Percentiles rank a stretch among this genome's conserved stretches.
Evolutionary conservation across 2,113 vertebrate genomes (phyloP).

Genomic region (Hassar affinis): DNA sequence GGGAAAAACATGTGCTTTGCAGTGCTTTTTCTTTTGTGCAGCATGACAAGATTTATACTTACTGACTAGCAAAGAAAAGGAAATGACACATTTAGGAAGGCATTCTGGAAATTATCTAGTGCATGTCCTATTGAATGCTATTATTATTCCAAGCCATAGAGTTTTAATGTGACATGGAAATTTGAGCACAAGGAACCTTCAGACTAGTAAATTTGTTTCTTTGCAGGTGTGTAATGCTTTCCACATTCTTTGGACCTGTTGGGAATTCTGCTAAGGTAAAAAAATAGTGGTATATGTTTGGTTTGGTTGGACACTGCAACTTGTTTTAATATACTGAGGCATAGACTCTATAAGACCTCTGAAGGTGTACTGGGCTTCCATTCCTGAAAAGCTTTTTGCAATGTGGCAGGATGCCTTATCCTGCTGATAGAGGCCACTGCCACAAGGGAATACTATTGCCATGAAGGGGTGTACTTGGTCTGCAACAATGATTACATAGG

Average conservation of each 20-base stretch:
- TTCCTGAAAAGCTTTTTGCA: no score
- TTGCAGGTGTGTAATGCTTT: neutral
- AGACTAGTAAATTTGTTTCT: conserved; percentile 12
- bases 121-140: conserved; percentile 1
- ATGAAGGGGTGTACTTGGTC: no score
- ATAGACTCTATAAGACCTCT: no score
- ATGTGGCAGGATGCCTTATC: no score
- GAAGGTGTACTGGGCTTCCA: no score
- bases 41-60: neutral
- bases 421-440: no score
- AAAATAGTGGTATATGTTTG: no score
- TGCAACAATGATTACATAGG: no score
- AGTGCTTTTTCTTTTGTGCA: neutral
- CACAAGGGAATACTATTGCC: no score
- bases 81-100: conserved; percentile 2
- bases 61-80: neutral
- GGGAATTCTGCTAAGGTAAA: neutral
- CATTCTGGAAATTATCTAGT: conserved; percentile 2
- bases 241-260: neutral
- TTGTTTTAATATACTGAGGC: neutral
- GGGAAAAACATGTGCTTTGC: no score
- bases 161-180: conserved; percentile 10
- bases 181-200: neutral
- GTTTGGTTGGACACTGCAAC: neutral
- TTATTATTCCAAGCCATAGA: conserved; percentile 26